phyloP scores from a whole-genome alignment of 1,140 invertebrate species.

The Diabrotica undecimpunctata region DNA sequence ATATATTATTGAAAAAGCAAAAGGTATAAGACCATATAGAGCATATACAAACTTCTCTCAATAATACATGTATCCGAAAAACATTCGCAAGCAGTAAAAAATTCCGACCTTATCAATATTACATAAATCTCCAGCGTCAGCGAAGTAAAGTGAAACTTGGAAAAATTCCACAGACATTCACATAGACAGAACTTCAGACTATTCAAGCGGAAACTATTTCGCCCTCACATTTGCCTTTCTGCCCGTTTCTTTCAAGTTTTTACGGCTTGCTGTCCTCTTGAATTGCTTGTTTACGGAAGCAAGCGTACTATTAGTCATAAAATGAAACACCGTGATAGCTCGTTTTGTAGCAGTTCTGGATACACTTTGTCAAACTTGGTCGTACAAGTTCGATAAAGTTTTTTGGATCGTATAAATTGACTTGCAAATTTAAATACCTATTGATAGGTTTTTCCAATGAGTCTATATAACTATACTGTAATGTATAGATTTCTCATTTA shows the following conservation, averaged over 20 bases:
- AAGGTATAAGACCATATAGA: too few relatives aligned
- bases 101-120: not conserved
- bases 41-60: not conserved
- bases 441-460: too few relatives aligned
- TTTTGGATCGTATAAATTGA: too few relatives aligned
- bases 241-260: not conserved
- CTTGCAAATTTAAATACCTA: too few relatives aligned
- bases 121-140: not conserved
- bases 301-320: not conserved
- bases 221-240: not conserved
- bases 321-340: not conserved
- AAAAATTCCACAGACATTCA: not conserved
- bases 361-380: not conserved
- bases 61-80: not conserved
- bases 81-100: not conserved
- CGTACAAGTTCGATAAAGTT: too few relatives aligned
- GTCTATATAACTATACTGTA: too few relatives aligned
- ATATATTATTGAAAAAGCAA: too few relatives aligned
- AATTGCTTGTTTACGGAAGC: conserved; percentile 2
- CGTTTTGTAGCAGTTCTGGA: not conserved
- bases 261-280: not conserved
- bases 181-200: not conserved
- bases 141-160: not conserved
- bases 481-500: too few relatives aligned
- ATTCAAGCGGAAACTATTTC: not conserved